phyloP scores from a whole-genome alignment of 2,113 vertebrate species.

The Blennius ocellaris region DNA sequence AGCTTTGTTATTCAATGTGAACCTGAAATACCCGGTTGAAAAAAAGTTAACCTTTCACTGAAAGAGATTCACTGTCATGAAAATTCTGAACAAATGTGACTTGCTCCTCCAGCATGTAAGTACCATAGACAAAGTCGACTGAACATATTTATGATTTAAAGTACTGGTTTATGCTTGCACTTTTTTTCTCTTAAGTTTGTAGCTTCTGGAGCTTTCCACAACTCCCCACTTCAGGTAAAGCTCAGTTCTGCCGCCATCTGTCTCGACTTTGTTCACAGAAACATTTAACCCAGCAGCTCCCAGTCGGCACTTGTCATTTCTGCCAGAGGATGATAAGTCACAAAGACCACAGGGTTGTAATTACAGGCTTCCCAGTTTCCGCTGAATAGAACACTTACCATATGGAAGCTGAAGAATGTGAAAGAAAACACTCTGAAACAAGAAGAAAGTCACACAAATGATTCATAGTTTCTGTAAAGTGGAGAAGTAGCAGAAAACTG shows the following conservation, averaged over 20 bases:
- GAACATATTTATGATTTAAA: slow-evolving; percentile 20
- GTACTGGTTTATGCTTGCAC: slow-evolving; percentile 28
- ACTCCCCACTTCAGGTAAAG: slow-evolving; percentile 31
- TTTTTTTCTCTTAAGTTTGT: slow-evolving; percentile 35
- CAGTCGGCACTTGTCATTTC: slow-evolving; percentile 5
- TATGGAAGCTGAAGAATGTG: slow-evolving; percentile 26
- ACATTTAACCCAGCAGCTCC: slow-evolving; percentile 37
- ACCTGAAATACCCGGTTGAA: slow-evolving; percentile 38
- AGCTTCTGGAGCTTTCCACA: slow-evolving; percentile 16
- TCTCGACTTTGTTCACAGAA: slow-evolving; percentile 8
- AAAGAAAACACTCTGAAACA: slow-evolving; percentile 39
- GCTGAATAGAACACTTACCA: slow-evolving; percentile 30
- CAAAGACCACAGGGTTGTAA: slow-evolving; percentile 50
- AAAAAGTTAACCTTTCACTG: slow-evolving; percentile 45
- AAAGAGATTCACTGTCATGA: slow-evolving; percentile 47
- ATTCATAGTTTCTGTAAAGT: slow-evolving; percentile 40
- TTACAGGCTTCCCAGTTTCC: slow-evolving; percentile 42
- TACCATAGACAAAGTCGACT: slow-evolving; percentile 39
- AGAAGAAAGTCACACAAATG: slow-evolving; percentile 32
- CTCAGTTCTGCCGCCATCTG: background rate
- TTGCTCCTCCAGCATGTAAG: slow-evolving; percentile 28
- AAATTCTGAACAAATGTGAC: slow-evolving; percentile 50
- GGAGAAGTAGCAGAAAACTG: slow-evolving; percentile 29
- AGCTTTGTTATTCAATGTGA: slow-evolving; percentile 50
- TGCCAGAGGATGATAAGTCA: slow-evolving; percentile 40